Evolutionary conservation across 2,888 invertebrate species (phyloP).

Genomic region (Drosophila hamatofila): DNA sequence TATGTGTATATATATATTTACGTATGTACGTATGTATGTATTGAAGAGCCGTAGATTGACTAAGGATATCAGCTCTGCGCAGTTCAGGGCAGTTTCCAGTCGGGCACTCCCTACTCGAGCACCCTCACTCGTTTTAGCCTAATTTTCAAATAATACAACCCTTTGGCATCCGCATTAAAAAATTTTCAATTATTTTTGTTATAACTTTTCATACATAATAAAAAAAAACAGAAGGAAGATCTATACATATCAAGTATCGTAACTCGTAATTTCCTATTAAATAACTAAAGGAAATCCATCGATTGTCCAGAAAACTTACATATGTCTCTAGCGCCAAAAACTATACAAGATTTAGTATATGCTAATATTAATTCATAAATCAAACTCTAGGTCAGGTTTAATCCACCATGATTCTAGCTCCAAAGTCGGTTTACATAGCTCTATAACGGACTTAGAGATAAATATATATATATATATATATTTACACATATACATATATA

Average conservation of each 20-base stretch:
- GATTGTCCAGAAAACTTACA: not conserved
- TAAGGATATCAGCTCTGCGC: not conserved
- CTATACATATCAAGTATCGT: not conserved
- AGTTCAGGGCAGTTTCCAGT: not conserved
- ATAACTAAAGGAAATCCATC: not conserved
- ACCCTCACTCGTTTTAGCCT: not conserved
- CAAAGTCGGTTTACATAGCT: not conserved
- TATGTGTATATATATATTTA: not conserved
- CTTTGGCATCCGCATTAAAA: not conserved
- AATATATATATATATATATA: not conserved
- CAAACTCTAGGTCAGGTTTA: not conserved
- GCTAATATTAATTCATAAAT: too few species aligned
- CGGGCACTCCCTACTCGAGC: not conserved
- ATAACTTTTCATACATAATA: not conserved
- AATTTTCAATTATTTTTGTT: not conserved
- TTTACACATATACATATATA: not conserved
- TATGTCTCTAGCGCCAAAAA: not conserved
- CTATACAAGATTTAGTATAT: not conserved
- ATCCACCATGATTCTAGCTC: not conserved
- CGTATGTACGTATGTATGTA: not conserved
- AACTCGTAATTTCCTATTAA: not conserved
- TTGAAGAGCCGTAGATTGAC: not conserved
- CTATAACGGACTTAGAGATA: not conserved
- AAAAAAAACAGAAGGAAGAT: not conserved
- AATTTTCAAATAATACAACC: not conserved